These are phyloP conservation scores for Microtus montanus DNA, from an alignment of 2,113 vertebrate species.

Conservation along the genomic window DNA sequence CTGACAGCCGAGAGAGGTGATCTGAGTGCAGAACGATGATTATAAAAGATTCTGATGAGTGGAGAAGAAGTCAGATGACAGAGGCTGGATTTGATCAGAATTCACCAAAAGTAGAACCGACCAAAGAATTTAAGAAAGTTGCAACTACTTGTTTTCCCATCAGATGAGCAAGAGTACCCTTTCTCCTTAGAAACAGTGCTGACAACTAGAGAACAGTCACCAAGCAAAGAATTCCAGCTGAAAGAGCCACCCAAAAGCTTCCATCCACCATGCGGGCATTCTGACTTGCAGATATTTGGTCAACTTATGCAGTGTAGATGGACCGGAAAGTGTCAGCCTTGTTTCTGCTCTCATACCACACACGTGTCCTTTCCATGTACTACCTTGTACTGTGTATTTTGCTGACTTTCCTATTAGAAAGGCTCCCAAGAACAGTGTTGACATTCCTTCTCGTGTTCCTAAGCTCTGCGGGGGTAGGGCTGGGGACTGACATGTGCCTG, in stretches of 20 bases:
- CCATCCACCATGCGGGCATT: not conserved
- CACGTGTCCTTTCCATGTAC: not conserved
- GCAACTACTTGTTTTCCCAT: not conserved
- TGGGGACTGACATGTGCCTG: not conserved
- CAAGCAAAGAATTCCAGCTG: not conserved
- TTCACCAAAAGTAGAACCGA: not conserved
- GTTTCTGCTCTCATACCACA: not conserved
- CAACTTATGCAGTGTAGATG: not conserved
- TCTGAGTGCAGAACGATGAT: not conserved
- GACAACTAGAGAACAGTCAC: not conserved
- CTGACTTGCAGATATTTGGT: not conserved
- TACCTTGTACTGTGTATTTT: not conserved
- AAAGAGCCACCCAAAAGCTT: not conserved
- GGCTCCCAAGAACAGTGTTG: not conserved
- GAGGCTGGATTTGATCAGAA: not conserved
- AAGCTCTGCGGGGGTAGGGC: not conserved
- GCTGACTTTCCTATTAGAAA: conserved; percentile 1
- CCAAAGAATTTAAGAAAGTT: not conserved
- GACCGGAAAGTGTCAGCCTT: not conserved
- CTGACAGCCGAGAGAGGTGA: not conserved
- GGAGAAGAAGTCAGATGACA: not conserved
- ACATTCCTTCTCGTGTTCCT: not conserved
- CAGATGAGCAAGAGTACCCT: not conserved
- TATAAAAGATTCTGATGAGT: not conserved
- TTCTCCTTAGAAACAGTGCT: not conserved